Percentiles rank a stretch among this genome's conserved stretches.
These are phyloP conservation scores for Bovichtus variegatus DNA, from an alignment of 2,797 vertebrate species.

Conservation along the genomic window DNA sequence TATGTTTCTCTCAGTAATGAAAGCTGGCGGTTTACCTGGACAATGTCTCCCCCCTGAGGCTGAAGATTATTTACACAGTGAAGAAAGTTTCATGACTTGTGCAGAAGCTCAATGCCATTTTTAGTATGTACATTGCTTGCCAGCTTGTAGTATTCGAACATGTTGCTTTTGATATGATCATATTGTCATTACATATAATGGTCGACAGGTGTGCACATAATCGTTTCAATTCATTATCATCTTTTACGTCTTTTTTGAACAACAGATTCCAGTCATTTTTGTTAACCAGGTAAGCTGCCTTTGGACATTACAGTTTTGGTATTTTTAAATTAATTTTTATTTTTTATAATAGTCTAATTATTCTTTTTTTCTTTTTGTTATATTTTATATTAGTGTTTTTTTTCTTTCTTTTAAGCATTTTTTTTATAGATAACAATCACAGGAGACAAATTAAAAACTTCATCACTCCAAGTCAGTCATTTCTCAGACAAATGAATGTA, in stretches of 20 bases:
- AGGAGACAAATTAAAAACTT: background rate
- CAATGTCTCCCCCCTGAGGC: slow-evolving; percentile 65
- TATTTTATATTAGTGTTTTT: background rate
- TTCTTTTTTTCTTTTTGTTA: too few species aligned
- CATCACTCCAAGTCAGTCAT: background rate
- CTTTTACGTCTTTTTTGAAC: background rate
- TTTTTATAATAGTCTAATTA: too few species aligned
- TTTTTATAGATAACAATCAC: background rate
- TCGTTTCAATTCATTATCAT: background rate
- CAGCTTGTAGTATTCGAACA: background rate
- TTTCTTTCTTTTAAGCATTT: background rate
- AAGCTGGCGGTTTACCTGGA: slow-evolving; percentile 16
- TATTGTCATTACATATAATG: background rate
- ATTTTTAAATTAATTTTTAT: background rate
- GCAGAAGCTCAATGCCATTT: background rate
- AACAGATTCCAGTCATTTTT: background rate
- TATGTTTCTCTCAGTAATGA: background rate
- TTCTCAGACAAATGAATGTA: too few species aligned
- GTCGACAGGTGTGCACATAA: background rate
- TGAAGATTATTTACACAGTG: background rate
- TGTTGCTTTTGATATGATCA: background rate
- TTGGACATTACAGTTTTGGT: background rate
- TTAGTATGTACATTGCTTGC: background rate
- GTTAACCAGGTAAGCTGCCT: background rate
- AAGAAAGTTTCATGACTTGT: background rate